Evolutionary conservation across 2,797 vertebrate species (phyloP), one percentile per base, ranked within the genome.

Genomic region (Takifugu rubripes): DNA sequence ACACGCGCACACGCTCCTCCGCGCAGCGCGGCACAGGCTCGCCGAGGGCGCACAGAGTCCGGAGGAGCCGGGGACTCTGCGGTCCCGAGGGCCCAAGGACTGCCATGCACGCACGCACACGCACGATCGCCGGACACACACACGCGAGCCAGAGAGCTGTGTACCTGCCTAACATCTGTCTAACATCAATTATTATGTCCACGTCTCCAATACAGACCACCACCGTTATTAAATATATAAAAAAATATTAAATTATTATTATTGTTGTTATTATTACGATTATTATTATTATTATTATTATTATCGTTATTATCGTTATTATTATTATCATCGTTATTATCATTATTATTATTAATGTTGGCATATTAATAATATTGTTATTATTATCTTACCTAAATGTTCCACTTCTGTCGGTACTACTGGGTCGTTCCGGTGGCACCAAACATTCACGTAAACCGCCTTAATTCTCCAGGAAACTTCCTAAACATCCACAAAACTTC

Each of bases 111-210:
- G 27, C 49, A 33, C 29, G 36, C 27, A 21, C 56, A 40, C 56
- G 8, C 31, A 9, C 31, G 27, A 3, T 3, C 27, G 27, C 21
- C 36, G 5, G 11, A 40, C 36, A 40, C 33, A 33, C 33, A 33
- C 59, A 63, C 27, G 36, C 48, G 6, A 26, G 6, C 16, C 42
- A n/a, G 42, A 48, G 25, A 31, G 50, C 66, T 52, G 12, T 40
- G 43, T 70, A 82, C 70, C 68, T 81, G 76, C 74, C 72, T 46
- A 54, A 68, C 16, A 63, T 67, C 25, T 73, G 21, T 21, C 21
- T 21, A 21, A 73, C 69, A 51, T 67, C 27, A 27, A 64, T 26
- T 21, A 33, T 8, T 31, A 55, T 31, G 15, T 54, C 25, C 36
- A 40, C 10, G 12, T 40, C 36, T 29, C 27, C 27, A 12, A 40